Evolutionary conservation across 2,113 vertebrate species (phyloP), one percentile per base, ranked within the genome.

Genomic region (Tricholaema leucomelas): DNA sequence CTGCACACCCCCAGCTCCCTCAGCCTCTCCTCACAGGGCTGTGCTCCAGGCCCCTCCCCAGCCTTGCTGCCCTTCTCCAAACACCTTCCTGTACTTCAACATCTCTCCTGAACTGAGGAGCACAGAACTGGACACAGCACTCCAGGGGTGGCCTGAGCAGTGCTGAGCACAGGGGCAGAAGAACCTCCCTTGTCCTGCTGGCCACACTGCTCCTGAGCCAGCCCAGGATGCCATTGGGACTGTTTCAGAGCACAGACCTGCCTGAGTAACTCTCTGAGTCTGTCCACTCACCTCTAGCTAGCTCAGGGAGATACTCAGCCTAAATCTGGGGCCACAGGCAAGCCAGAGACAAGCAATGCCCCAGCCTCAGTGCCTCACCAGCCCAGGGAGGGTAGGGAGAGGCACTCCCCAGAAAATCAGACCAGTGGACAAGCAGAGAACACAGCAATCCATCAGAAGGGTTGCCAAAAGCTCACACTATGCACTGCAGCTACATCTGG

Each of bases 401-500:
- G 38, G 64, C 0, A 2, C 11, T 16, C 9, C 60, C 23, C 40
- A 15, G 14, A 18, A 88, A 77, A 78, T 60, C 2, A 59, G 35
- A 35, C 2, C 72, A 64, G 63, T 30, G 58, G 65, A 86, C 38
- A 61, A 36, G 42, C 6, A 20, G 30, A 69, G 76, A 91, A 61
- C 2, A 27, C 40, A 36, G 25, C 4, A 40, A 38, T 59, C 72
- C 30, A 88, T 75, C 21, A 30, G 64, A 77, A 67, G 50, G 40
- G 17, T 38, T 92, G 72, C 85, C 76, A 85, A 77, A 83, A 83
- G n/a, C 67, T 92, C 67, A 40, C 86, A 52, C 72, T 5, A 28
- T 59, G 9, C 16, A 42, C 70, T 60, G 70, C 59, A 82, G 85
- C 71, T 85, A 87, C 93, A 92, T 95, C 91, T 92, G 94, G 89